Conservation (phyloP, 2,113 vertebrate genomes). For the Rhagologus leucostigma region DNA sequence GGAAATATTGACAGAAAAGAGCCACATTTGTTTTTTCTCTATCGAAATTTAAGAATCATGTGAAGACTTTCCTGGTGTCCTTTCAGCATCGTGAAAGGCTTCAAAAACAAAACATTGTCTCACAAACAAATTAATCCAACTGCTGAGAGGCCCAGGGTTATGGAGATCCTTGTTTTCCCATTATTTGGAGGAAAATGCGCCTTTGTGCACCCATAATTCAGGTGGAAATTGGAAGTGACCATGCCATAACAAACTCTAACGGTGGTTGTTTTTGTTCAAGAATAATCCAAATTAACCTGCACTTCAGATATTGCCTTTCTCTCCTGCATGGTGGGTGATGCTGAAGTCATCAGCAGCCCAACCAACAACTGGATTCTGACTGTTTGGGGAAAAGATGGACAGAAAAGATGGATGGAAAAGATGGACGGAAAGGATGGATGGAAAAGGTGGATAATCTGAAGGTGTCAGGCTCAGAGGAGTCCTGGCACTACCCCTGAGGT, state of each 20-base stretch:
- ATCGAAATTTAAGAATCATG: background rate
- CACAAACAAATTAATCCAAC: background rate
- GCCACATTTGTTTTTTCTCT: background rate
- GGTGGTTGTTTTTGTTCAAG: background rate
- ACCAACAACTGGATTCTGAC: fast-evolving
- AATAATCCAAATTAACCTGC: background rate
- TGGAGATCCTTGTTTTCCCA: background rate
- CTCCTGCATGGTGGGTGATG: background rate
- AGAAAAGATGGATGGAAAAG: background rate
- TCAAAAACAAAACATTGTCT: background rate
- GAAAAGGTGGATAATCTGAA: background rate
- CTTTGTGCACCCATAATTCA: background rate
- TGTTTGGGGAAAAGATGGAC: background rate
- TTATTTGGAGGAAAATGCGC: background rate
- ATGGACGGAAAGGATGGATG: background rate
- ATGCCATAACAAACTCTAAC: background rate
- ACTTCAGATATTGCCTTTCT: background rate
- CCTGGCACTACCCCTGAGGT: background rate
- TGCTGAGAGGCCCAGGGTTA: background rate
- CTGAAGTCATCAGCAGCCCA: background rate
- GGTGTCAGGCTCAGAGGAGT: background rate
- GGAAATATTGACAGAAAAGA: constrained; percentile 29
- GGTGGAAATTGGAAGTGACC: background rate
- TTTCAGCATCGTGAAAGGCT: background rate
- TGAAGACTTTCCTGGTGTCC: background rate